A percentile compares a stretch with the other conserved stretches of the same genome.
Conservation (phyloP, 2,113 vertebrate species). For the Corythaeola cristata region DNA sequence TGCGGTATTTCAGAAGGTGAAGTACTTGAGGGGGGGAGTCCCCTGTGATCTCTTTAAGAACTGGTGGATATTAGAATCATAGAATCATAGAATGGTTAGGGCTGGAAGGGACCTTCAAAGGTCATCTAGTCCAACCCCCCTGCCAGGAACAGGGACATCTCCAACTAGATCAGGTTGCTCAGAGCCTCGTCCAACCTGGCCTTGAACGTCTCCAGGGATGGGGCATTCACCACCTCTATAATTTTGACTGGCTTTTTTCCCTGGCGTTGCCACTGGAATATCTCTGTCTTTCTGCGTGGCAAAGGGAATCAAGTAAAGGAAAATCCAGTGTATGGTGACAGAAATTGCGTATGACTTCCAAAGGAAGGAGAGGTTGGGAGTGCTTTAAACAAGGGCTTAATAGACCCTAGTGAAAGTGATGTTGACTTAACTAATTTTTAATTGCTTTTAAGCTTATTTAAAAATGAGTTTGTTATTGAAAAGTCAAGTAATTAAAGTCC, state of each 20-base stretch:
- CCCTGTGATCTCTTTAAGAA: background rate
- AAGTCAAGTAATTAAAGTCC: background rate
- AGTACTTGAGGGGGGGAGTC: background rate
- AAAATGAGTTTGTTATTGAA: background rate
- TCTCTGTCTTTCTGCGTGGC: background rate
- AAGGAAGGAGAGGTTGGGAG: background rate
- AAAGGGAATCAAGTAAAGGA: background rate
- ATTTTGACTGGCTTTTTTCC: background rate
- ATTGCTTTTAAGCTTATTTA: background rate
- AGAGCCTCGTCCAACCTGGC: no score
- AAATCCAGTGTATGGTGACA: background rate
- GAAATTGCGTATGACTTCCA: background rate
- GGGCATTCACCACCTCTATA: no score
- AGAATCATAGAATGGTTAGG: no score
- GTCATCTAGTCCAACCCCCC: no score
- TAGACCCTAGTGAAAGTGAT: background rate
- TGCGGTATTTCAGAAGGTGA: background rate
- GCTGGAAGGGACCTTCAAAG: no score
- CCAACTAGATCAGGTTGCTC: no score
- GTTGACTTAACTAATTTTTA: background rate
- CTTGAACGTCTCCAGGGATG: no score
- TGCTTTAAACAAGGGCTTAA: background rate
- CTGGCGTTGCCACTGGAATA: background rate
- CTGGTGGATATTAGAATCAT: no score
- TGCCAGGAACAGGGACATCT: no score